These are phyloP conservation scores for Oscheius sp. DNA, from an alignment of 2,888 invertebrate genomes.

Conservation along the genomic window DNA sequence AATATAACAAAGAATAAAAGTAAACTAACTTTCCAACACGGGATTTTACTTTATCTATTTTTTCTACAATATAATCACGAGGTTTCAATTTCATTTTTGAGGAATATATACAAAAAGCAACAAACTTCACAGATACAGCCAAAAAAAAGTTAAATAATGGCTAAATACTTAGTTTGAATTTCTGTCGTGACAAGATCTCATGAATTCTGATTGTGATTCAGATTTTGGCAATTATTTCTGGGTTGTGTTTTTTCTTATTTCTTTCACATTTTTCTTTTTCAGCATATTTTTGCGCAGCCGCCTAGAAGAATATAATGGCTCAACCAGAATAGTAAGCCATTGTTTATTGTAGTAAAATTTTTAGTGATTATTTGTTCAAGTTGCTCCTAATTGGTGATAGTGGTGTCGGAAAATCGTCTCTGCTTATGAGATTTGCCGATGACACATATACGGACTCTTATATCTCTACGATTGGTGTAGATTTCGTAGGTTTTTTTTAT, in stretches of 20 bases:
- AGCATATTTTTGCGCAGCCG: too few relatives aligned
- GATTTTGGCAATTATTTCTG: too few relatives aligned
- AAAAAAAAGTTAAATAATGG: too few relatives aligned
- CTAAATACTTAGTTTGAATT: too few relatives aligned
- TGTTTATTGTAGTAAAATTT: slow-evolving; percentile 69
- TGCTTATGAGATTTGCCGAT: slow-evolving; percentile 91
- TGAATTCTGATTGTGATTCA: too few relatives aligned
- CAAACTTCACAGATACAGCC: too few relatives aligned
- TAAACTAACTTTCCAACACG: slow-evolving; percentile 69
- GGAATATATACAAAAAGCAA: too few relatives aligned
- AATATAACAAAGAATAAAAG: neutral
- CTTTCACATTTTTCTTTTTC: too few relatives aligned
- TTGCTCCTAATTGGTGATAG: slow-evolving; percentile 96
- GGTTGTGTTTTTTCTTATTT: too few relatives aligned
- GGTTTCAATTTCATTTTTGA: too few relatives aligned
- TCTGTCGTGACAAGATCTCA: too few relatives aligned
- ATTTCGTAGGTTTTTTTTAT: slow-evolving; percentile 82
- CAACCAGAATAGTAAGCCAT: slow-evolving; percentile 8
- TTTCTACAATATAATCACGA: too few relatives aligned
- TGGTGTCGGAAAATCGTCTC: slow-evolving; percentile 97
- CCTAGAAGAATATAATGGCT: slow-evolving; percentile 3
- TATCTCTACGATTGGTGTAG: slow-evolving; percentile 99
- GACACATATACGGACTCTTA: slow-evolving; percentile 99
- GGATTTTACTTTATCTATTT: slow-evolving; percentile 70
- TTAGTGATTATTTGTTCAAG: slow-evolving; percentile 96